Evolutionary conservation across 2,888 invertebrate species (phyloP).

Genomic region (Cremastobaeus sp.): DNA sequence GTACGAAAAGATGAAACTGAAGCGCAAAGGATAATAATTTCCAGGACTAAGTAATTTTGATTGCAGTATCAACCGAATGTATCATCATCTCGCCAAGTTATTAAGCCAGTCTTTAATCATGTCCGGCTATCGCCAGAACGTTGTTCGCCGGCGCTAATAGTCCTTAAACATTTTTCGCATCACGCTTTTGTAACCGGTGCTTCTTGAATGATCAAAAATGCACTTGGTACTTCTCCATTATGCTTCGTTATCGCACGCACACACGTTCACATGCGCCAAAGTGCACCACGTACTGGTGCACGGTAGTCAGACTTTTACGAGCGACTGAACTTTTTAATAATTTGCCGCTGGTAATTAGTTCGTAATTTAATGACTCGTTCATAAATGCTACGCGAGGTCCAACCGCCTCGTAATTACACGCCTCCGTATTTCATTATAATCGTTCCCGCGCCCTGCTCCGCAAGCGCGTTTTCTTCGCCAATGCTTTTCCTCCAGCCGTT

Average conservation of each 20-base stretch:
- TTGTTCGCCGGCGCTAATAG: slow-evolving; percentile 23
- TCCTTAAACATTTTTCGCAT: slow-evolving; percentile 18
- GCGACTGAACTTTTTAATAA: slow-evolving; percentile 77
- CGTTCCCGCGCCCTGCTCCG: slow-evolving; percentile 60
- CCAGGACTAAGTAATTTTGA: slow-evolving; percentile 23
- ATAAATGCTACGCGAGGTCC: slow-evolving; percentile 68
- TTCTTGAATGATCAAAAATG: slow-evolving; percentile 8
- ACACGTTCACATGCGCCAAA: slow-evolving; percentile 29
- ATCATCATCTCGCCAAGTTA: slow-evolving; percentile 16
- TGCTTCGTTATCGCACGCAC: slow-evolving; percentile 48
- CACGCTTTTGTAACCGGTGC: not conserved
- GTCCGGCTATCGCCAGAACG: slow-evolving; percentile 1
- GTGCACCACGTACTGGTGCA: slow-evolving; percentile 55
- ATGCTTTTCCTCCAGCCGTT: slow-evolving; percentile 55
- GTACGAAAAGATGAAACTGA: not conserved
- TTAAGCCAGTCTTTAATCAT: slow-evolving; percentile 16
- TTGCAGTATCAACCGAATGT: slow-evolving; percentile 13
- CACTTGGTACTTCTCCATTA: slow-evolving; percentile 24
- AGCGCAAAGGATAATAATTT: slow-evolving; percentile 5
- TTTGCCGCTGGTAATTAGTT: slow-evolving; percentile 75
- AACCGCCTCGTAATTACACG: slow-evolving; percentile 72
- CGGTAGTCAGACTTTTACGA: slow-evolving; percentile 73
- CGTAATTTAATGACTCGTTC: slow-evolving; percentile 76
- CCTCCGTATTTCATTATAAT: slow-evolving; percentile 75
- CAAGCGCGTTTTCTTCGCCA: slow-evolving; percentile 57